A percentile compares a stretch with the other conserved stretches of the same genome.
phyloP scores from a whole-genome alignment of 2,888 invertebrate species.

The Xanthorhoe spadicearia region DNA sequence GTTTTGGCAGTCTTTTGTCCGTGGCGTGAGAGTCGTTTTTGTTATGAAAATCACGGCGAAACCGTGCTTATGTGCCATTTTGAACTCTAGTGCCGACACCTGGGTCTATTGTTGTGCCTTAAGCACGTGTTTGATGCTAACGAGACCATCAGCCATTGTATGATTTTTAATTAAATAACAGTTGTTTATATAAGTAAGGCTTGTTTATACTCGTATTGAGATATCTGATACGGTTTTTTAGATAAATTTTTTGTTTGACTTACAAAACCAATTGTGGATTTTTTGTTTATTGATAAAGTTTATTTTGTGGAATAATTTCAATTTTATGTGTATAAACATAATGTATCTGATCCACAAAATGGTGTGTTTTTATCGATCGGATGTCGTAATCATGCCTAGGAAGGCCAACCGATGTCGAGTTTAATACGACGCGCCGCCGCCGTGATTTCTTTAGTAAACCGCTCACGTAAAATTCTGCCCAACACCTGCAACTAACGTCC shows the following conservation, averaged over 20 bases:
- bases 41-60: slow-evolving; percentile 46
- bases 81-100: slow-evolving; percentile 12
- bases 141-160: not conserved
- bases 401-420: slow-evolving; percentile 38
- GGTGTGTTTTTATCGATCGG: slow-evolving; percentile 6
- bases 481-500: slow-evolving; percentile 59
- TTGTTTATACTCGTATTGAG: too few relatives aligned
- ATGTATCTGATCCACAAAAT: too few relatives aligned
- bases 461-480: slow-evolving; percentile 71
- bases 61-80: slow-evolving; percentile 18
- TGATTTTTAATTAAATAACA: not conserved
- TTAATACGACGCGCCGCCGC: slow-evolving; percentile 48
- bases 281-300: too few relatives aligned
- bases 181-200: too few relatives aligned
- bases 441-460: slow-evolving; percentile 72
- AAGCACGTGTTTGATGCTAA: not conserved
- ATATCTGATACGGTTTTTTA: too few relatives aligned
- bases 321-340: too few relatives aligned
- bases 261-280: too few relatives aligned
- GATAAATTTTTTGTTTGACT: too few relatives aligned
- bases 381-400: slow-evolving; percentile 5
- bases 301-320: too few relatives aligned
- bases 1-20: slow-evolving; percentile 46
- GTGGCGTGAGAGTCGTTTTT: slow-evolving; percentile 40
- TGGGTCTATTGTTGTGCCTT: slow-evolving; percentile 7